A percentile compares a stretch with the other conserved stretches of the same genome.
These are phyloP conservation scores for Galbula dea DNA, from an alignment of 2,113 vertebrate genomes.

Conservation along the genomic window DNA sequence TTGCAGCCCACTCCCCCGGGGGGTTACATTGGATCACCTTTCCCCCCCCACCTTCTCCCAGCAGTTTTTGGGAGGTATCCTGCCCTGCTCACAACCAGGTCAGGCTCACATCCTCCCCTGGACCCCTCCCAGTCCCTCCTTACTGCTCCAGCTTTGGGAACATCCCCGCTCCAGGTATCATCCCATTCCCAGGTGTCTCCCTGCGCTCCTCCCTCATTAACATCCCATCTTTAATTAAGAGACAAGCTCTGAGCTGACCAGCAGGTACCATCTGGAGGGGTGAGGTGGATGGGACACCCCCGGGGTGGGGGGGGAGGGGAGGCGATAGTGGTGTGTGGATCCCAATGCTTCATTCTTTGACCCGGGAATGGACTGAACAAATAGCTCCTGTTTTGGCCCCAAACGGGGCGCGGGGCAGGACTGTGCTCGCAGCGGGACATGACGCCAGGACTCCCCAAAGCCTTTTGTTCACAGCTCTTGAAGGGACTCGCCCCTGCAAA, in stretches of 20 bases:
- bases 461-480: conserved; percentile 61
- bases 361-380: neutral
- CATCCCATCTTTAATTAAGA: neutral
- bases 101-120: neutral
- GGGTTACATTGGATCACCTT: rapidly evolving
- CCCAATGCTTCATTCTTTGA: neutral
- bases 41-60: neutral
- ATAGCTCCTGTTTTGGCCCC: neutral
- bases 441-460: conserved; percentile 61
- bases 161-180: neutral
- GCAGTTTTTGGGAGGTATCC: neutral
- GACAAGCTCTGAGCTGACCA: neutral
- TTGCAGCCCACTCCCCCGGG: neutral
- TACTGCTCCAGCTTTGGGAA: neutral
- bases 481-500: conserved; percentile 31
- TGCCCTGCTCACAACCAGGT: neutral
- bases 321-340: too few relatives aligned
- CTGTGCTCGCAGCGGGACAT: conserved; percentile 71
- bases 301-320: neutral
- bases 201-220: neutral
- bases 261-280: neutral
- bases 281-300: neutral
- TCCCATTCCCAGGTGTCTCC: too few relatives aligned
- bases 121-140: neutral
- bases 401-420: conserved; percentile 7